Conservation (phyloP, 2,888 invertebrate species). For the Rotaria magnacalcarata region DNA sequence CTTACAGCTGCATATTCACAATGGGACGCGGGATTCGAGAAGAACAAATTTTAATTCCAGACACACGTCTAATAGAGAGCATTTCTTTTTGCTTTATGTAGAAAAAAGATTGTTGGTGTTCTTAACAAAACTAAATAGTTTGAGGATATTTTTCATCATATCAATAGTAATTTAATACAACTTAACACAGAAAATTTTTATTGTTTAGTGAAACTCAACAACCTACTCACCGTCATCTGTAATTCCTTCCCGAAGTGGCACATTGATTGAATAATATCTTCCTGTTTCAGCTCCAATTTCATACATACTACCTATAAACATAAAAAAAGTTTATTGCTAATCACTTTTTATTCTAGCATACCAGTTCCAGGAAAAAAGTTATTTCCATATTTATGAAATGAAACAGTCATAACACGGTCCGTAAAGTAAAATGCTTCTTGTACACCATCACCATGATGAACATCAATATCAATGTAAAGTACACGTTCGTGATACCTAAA, state of each 20-base stretch:
- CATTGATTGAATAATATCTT: slow-evolving; percentile 92
- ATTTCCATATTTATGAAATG: slow-evolving; percentile 96
- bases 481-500: slow-evolving; percentile 83
- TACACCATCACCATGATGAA: slow-evolving; percentile 77
- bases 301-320: slow-evolving; percentile 67
- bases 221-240: slow-evolving; percentile 55
- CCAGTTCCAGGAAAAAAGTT: slow-evolving; percentile 95
- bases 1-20: too few relatives aligned
- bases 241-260: slow-evolving; percentile 92
- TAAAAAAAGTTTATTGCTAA: slow-evolving; percentile 12
- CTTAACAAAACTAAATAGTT: too few relatives aligned
- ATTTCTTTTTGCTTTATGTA: too few relatives aligned
- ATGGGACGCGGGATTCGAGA: too few relatives aligned
- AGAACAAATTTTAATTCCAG: too few relatives aligned
- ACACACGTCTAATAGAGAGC: too few relatives aligned
- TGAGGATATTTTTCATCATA: too few relatives aligned
- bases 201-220: background rate
- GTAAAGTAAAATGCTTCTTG: slow-evolving; percentile 96
- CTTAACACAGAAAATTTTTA: too few relatives aligned
- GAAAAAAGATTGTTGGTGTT: too few relatives aligned
- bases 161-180: too few relatives aligned
- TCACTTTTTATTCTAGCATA: slow-evolving; percentile 45
- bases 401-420: slow-evolving; percentile 96
- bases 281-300: slow-evolving; percentile 94
- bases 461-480: slow-evolving; percentile 95